Evolutionary conservation across 1,140 invertebrate genomes (phyloP), one percentile per base, ranked within the genome.

Genomic region (Trichonephila inaurata): DNA sequence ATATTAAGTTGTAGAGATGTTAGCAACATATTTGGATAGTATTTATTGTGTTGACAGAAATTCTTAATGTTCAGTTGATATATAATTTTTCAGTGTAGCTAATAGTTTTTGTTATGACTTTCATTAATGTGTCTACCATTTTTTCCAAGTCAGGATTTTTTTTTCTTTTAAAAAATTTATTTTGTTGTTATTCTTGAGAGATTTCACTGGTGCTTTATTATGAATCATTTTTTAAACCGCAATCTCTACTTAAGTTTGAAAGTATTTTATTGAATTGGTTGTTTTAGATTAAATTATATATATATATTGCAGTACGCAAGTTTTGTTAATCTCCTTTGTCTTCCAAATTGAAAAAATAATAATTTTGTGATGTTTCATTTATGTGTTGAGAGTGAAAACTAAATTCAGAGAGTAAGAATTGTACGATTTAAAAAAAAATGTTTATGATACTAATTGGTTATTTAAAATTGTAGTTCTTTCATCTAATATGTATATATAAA

Each of bases 21-120:
- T 87, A 93, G 86, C 61, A 81, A 62, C 85, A 81, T 89, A 93
- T 93, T 64, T 93, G 86, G 92, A 93, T 93, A 93, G 92, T 93
- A 93, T 93, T 93, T 93, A 93, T 93, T 93, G 85, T 87, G 83
- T 93, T 89, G 85, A 83, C 85, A 93, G 85, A 87, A 89, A 87
- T 61, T 85, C 58, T 85, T 60, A 85, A 85, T n/a, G 33, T 61
- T 88, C 61, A 64, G 61, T 88, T 58, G 33, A 58, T 60, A 83
- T 24, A 83, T 77, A 77, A 33, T 33, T 85, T 85, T 85, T 64
- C 51, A 24, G 86, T 88, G 86, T 88, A 88, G 86, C 86, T 64
- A 51, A 51, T 51, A 51, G 51, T 51, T 51, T 51, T 51, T 51
- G 51, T 51, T 51, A 51, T 51, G 51, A 51, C 51, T 51, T 51